Evolutionary conservation across 2,888 invertebrate species (phyloP), one percentile per base, ranked within the genome.

Genomic region (Lucinisca nassula): DNA sequence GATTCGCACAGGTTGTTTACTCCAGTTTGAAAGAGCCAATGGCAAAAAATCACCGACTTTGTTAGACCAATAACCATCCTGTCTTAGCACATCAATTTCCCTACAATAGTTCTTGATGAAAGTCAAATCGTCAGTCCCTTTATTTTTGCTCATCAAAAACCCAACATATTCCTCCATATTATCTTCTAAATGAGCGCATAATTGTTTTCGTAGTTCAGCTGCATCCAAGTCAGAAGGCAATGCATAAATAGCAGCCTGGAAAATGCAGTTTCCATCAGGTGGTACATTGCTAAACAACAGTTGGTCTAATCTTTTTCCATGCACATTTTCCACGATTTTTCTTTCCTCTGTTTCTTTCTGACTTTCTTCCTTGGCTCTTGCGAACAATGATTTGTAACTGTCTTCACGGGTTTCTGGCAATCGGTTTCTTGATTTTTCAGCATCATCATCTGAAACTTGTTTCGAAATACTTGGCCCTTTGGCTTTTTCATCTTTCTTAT

Each of bases 231-330:
- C 30, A 30, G 0, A 10, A 8, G 1, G 10, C 61, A 79, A 40
- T 21, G 30, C 24, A 3, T n/a, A n/a, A 10, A 38, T n/a, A 21
- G 45, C 45, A 8, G 79, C 61, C 32, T 55, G 35, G n/a, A 79
- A 70, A 45, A 79, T 70, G 49, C 79, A 79, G 45, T 79, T 79
- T n/a, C 79, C 79, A 79, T 79, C 30, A 21, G 58, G 32, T n/a
- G 21, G 38, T 6, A 32, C 51, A 35, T 78, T 78, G n/a, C 67
- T 78, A 24, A 37, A 72, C n/a, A 72, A 37, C 6, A 72, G 30
- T n/a, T 72, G 72, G 21, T 72, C 72, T 21, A 72, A 21, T 72
- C 72, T n/a, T n/a, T 72, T 37, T 72, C 37, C 37, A 12, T 72
- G 72, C 24, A 17, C 10, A 4, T 10, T 6, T 24, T 72, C 27